A percentile compares a stretch with the other conserved stretches of the same genome.
Conservation (phyloP, 1,140 invertebrate genomes). For the Ceratina australensis region DNA sequence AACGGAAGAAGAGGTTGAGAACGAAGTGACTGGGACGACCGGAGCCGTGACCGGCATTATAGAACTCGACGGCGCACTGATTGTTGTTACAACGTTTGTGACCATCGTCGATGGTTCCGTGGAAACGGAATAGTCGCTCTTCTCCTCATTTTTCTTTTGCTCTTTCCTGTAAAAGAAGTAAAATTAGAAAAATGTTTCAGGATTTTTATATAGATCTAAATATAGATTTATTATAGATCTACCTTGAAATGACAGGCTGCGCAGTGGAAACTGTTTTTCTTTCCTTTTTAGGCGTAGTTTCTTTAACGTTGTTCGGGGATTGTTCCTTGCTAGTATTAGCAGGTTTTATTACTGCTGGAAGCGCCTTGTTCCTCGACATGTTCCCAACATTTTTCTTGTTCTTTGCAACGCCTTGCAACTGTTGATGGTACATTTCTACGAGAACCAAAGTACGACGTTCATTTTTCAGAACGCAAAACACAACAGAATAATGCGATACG, state of each 20-base stretch:
- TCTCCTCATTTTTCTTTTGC: slow-evolving; percentile 72
- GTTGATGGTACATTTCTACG: slow-evolving; percentile 82
- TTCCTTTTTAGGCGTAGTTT: slow-evolving; percentile 73
- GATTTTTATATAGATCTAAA: not conserved
- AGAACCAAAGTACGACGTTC: slow-evolving; percentile 1
- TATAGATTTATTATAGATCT: slow-evolving; percentile 31
- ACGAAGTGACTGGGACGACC: slow-evolving; percentile 42
- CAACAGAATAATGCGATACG: slow-evolving; percentile 10
- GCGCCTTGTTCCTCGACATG: slow-evolving; percentile 73
- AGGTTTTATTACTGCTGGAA: slow-evolving; percentile 67
- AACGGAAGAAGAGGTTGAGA: slow-evolving; percentile 29
- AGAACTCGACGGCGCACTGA: slow-evolving; percentile 37
- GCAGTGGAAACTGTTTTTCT: slow-evolving; percentile 67
- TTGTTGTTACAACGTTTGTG: slow-evolving; percentile 47
- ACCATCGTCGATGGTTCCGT: slow-evolving; percentile 60
- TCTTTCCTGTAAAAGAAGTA: slow-evolving; percentile 67
- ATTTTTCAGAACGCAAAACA: not conserved
- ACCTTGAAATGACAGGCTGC: slow-evolving; percentile 70
- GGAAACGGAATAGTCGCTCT: slow-evolving; percentile 64
- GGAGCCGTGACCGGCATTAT: slow-evolving; percentile 41
- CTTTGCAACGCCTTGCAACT: slow-evolving; percentile 82
- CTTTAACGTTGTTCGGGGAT: slow-evolving; percentile 73
- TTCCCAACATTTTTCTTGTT: slow-evolving; percentile 79
- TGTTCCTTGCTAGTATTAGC: slow-evolving; percentile 74
- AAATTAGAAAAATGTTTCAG: not conserved